These are phyloP conservation scores for Triplophysa tibetana DNA, from an alignment of 2,113 vertebrate genomes.

Conservation along the genomic window DNA sequence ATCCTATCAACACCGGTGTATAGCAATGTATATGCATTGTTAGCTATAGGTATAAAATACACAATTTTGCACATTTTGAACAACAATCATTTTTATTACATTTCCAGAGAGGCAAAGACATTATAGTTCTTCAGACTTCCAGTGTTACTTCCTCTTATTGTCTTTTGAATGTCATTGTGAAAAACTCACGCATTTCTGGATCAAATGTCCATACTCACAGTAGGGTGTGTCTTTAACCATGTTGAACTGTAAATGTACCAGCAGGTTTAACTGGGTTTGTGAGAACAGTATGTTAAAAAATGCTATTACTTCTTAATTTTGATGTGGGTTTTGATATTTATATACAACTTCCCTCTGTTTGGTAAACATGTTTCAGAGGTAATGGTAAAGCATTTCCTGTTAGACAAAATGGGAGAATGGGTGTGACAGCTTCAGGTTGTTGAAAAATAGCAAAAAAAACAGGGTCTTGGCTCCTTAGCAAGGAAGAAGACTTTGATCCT, in stretches of 20 bases:
- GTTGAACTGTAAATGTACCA: slow-evolving; percentile 41
- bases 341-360: not conserved
- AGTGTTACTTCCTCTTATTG: not conserved
- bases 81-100: too few species aligned
- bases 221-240: slow-evolving; percentile 59
- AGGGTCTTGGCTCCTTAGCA: not conserved
- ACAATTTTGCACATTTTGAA: too few species aligned
- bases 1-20: too few species aligned
- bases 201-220: slow-evolving; percentile 52
- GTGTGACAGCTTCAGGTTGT: not conserved
- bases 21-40: too few species aligned
- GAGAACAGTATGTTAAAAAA: not conserved
- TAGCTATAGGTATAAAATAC: not conserved
- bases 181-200: not conserved
- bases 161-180: slow-evolving; percentile 42
- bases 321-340: not conserved
- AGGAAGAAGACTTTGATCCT: not conserved
- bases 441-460: not conserved
- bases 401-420: not conserved
- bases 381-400: not conserved
- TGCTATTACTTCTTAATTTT: not conserved
- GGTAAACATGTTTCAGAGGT: not conserved
- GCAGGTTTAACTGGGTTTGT: slow-evolving; percentile 29
- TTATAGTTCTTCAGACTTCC: not conserved
- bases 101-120: too few species aligned